phyloP scores from a whole-genome alignment of 2,797 vertebrate genomes.

The Enteromius treurensis region DNA sequence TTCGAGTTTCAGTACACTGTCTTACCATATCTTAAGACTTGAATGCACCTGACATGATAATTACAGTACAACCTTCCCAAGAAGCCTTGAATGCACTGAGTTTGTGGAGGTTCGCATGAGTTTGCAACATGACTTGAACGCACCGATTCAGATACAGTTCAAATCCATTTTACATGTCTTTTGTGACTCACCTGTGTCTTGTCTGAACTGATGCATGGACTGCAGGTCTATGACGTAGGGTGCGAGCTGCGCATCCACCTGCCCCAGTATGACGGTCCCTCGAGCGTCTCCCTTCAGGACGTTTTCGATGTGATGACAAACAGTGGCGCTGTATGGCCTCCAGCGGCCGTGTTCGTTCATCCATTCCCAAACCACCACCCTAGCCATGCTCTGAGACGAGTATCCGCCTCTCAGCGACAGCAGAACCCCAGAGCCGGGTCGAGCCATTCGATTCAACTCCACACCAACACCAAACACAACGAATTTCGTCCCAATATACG shows the following conservation, averaged over 20 bases:
- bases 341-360: constrained; percentile 94
- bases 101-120: too few species aligned
- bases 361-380: constrained; percentile 98
- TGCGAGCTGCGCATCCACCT: constrained; percentile 89
- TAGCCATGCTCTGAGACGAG: constrained; percentile 89
- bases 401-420: constrained; percentile 78
- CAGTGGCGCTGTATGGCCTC: constrained; percentile 90
- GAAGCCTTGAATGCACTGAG: too few species aligned
- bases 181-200: constrained; percentile 90
- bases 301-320: constrained; percentile 95
- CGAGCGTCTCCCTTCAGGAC: constrained; percentile 89
- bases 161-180: background rate
- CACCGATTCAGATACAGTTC: background rate
- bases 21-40: too few species aligned
- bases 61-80: too few species aligned
- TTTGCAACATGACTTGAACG: background rate
- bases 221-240: constrained; percentile 97
- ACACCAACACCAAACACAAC: background rate
- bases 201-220: constrained; percentile 97
- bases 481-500: background rate
- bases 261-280: constrained; percentile 90
- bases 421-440: constrained; percentile 69
- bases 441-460: constrained; percentile 63
- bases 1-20: too few species aligned
- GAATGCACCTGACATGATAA: too few species aligned